These are phyloP conservation scores for Leptocoma aspasia DNA, from an alignment of 2,113 vertebrate species.

Conservation along the genomic window DNA sequence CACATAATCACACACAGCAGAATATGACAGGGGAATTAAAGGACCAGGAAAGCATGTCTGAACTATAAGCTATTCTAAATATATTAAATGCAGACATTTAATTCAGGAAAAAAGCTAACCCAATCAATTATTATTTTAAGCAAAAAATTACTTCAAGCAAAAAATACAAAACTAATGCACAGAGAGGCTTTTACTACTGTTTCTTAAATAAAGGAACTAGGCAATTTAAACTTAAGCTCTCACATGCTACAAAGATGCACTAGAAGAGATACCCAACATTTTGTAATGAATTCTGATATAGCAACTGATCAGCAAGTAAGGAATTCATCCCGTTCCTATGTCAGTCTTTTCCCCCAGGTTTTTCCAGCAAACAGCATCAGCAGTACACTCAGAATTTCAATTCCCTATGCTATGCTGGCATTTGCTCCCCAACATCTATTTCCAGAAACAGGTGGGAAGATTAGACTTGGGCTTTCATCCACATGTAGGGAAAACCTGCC, in stretches of 20 bases:
- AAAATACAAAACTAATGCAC: background rate
- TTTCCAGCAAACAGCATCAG: background rate
- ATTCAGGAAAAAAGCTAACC: background rate
- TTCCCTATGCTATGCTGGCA: rapidly evolving
- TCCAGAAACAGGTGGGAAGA: background rate
- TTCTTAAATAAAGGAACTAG: background rate
- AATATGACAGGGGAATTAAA: constrained; percentile 65
- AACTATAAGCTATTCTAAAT: constrained; percentile 35
- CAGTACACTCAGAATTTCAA: background rate
- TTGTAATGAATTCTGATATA: background rate
- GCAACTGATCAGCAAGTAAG: background rate
- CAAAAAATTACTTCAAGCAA: background rate
- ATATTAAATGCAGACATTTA: constrained; percentile 56
- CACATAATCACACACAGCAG: constrained; percentile 58
- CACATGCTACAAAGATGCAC: background rate
- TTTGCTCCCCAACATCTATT: background rate
- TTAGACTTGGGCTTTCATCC: background rate
- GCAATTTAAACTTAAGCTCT: background rate
- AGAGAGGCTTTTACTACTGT: background rate
- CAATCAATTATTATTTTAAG: background rate
- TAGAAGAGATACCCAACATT: background rate
- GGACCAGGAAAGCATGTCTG: constrained; percentile 48
- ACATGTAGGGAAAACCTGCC: background rate
- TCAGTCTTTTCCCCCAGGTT: background rate
- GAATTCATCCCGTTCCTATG: background rate